Percentiles rank a stretch among this genome's conserved stretches.
Conservation (phyloP, 2,113 vertebrate genomes). For the Pantherophis guttatus region DNA sequence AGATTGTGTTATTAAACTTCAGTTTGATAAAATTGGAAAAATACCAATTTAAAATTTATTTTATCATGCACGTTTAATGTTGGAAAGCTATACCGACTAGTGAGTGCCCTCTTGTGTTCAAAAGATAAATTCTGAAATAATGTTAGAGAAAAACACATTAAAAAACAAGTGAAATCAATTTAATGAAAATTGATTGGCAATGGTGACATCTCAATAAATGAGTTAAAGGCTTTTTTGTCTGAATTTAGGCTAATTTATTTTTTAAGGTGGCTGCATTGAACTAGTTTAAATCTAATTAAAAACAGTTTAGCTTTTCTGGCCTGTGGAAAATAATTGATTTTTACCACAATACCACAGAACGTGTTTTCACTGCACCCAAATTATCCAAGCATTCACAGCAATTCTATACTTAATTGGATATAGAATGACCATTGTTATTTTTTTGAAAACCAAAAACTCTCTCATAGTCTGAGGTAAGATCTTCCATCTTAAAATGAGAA, state of each 20-base stretch:
- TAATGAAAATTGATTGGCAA: neutral
- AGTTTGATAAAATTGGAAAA: neutral
- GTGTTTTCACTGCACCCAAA: neutral
- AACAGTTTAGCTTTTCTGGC: neutral
- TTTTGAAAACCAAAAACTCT: neutral
- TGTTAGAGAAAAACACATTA: neutral
- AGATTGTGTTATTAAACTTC: neutral
- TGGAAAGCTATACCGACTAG: slow-evolving; percentile 3
- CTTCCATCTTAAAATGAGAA: neutral
- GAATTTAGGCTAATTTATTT: neutral
- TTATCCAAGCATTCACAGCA: neutral
- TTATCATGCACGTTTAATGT: neutral
- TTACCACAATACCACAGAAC: neutral
- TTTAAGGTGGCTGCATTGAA: neutral
- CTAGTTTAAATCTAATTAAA: neutral
- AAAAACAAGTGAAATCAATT: neutral
- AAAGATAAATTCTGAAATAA: slow-evolving; percentile 18
- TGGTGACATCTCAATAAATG: neutral
- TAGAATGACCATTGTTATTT: neutral
- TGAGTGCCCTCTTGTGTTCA: slow-evolving; percentile 60
- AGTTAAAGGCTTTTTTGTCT: neutral
- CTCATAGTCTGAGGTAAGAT: neutral
- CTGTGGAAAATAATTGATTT: neutral
- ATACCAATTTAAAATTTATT: neutral
- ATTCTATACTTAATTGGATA: neutral